A percentile compares a stretch with the other conserved stretches of the same genome.
These are phyloP conservation scores for Zosterops hypoxanthus DNA, from an alignment of 2,113 vertebrate species.

Conservation along the genomic window DNA sequence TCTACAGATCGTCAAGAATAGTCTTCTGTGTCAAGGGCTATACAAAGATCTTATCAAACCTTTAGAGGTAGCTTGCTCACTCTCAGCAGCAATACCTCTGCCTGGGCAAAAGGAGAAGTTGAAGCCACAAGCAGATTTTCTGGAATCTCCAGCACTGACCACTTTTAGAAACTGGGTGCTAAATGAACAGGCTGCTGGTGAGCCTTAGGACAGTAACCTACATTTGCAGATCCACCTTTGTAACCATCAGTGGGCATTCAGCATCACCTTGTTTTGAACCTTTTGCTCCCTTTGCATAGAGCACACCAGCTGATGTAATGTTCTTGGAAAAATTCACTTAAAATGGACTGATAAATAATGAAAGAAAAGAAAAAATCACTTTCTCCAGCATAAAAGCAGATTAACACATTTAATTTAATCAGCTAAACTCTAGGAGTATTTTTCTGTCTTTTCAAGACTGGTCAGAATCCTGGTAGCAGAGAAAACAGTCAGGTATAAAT, in stretches of 20 bases:
- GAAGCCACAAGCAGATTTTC: background rate
- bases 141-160: background rate
- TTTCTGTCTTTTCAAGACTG: background rate
- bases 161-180: background rate
- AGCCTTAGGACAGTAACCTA: background rate
- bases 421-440: background rate
- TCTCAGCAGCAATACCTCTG: background rate
- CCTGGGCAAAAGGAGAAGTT: background rate
- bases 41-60: background rate
- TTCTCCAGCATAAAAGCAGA: background rate
- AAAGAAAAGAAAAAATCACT: background rate
- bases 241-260: background rate
- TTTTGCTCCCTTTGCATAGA: background rate
- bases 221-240: background rate
- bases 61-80: background rate
- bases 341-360: background rate
- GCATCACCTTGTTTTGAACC: background rate
- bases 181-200: background rate
- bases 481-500: background rate
- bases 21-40: background rate
- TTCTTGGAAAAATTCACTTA: background rate
- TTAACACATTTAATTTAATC: background rate
- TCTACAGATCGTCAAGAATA: background rate
- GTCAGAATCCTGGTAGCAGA: background rate
- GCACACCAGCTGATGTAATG: background rate